A percentile compares a stretch with the other conserved stretches of the same genome.
These are phyloP conservation scores for Eriocheir sinensis DNA, from an alignment of 1,140 invertebrate genomes.

Conservation along the genomic window DNA sequence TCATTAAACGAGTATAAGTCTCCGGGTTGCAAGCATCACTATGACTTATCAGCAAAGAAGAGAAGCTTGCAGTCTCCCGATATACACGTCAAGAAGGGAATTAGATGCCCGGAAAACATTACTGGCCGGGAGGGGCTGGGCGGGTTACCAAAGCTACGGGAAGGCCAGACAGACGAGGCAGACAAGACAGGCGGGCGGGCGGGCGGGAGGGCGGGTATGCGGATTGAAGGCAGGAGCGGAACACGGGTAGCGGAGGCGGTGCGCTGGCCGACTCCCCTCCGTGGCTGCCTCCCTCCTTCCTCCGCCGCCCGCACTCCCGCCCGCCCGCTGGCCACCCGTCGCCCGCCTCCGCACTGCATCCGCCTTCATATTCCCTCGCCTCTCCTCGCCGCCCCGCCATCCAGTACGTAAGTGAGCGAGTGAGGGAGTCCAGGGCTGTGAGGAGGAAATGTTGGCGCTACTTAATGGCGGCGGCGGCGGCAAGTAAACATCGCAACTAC, in stretches of 20 bases:
- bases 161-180: no score
- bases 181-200: neutral
- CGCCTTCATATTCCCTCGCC: neutral
- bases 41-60: no score
- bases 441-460: slow-evolving; percentile 3
- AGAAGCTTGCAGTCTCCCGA: no score
- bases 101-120: no score
- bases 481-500: neutral
- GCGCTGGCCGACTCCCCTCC: neutral
- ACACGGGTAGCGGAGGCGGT: slow-evolving; percentile 42
- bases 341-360: neutral
- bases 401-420: neutral
- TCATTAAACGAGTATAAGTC: no score
- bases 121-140: no score
- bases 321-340: neutral
- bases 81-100: no score
- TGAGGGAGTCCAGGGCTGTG: neutral
- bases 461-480: neutral
- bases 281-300: neutral
- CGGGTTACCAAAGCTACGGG: no score
- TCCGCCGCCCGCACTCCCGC: neutral
- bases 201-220: neutral
- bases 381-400: neutral
- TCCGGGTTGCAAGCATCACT: no score
- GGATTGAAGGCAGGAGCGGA: neutral